Evolutionary conservation across 2,113 vertebrate species (phyloP), one percentile per base, ranked within the genome.

Genomic region (Siphamia tubifer): DNA sequence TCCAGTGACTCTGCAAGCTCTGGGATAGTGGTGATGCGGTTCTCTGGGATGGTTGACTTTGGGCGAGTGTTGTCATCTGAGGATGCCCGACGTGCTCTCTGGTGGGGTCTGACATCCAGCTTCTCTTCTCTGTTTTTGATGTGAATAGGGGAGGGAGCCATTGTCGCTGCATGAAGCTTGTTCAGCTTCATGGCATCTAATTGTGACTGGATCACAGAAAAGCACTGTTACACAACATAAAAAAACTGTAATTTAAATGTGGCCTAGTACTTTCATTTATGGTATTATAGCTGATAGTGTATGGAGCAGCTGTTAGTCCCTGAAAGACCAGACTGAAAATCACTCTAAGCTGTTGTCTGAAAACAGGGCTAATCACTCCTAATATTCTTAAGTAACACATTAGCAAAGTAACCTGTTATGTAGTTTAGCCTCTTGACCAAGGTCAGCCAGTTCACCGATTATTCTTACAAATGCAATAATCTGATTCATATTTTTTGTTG

Each of bases 1-100:
- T 94, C 93, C 58, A 94, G 93, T 2, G 93, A 92, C 71, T 95
- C 94, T 0, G 92, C 86, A 75, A 96, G 91, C 81, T 94, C 93
- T 6, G 92, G 94, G 71, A 94, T 90, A 49, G 94, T 91, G 78
- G 87, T 83, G 64, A 92, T 91, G 40, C 84, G 78, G 53, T 74
- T 80, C 53, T 92, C 93, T 3, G 76, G 49, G 36, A 83, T 45
- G 23, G 68, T 56, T 2, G 83, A 47, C 58, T 92, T 93, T 39
- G 72, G 51, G 0, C 86, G 70, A n/a, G 74, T 82, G 48, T 73
- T 89, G 3, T 92, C 93, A 1, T 66, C 87, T 2, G 93, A 95
- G 32, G 86, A 87, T 60, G 87, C 79, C 16, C 92, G 91, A 8
- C 87, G 90, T 49, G 82, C 85, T 6, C 74, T 92, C 51, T 53